Conservation (phyloP, 2,888 invertebrate species). For the Portevinia maculata region DNA sequence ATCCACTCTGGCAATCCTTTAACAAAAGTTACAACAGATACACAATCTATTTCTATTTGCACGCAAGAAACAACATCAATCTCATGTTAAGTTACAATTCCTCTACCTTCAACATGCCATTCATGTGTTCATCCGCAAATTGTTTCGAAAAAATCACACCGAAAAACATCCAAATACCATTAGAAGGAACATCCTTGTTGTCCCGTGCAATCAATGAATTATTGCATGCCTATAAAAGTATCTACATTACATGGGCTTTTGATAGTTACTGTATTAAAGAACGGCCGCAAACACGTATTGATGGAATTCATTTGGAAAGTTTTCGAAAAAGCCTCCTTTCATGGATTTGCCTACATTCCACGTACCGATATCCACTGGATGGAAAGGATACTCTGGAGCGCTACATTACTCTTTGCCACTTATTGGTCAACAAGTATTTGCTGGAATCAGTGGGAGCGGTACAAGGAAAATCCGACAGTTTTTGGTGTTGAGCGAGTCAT, state of each 20-base stretch:
- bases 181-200: conserved; percentile 36
- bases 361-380: conserved; percentile 78
- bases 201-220: neutral
- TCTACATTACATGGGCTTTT: neutral
- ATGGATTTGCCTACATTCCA: conserved; percentile 79
- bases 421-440: conserved; percentile 78
- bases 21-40: neutral
- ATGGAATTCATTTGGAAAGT: conserved; percentile 69
- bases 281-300: conserved; percentile 10
- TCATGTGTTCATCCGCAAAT: conserved; percentile 17
- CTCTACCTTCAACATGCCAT: conserved; percentile 7
- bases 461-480: conserved; percentile 83
- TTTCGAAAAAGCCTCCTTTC: conserved; percentile 78
- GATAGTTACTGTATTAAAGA: neutral
- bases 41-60: neutral
- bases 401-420: conserved; percentile 76
- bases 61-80: conserved; percentile 21
- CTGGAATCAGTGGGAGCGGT: conserved; percentile 81
- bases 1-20: no score
- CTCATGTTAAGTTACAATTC: conserved; percentile 4
- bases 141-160: conserved; percentile 34
- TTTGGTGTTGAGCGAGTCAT: conserved; percentile 84
- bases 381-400: conserved; percentile 79
- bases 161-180: conserved; percentile 64
- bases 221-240: conserved; percentile 50